Evolutionary conservation across 2,797 vertebrate species (phyloP).

Genomic region (Halcyon badia): DNA sequence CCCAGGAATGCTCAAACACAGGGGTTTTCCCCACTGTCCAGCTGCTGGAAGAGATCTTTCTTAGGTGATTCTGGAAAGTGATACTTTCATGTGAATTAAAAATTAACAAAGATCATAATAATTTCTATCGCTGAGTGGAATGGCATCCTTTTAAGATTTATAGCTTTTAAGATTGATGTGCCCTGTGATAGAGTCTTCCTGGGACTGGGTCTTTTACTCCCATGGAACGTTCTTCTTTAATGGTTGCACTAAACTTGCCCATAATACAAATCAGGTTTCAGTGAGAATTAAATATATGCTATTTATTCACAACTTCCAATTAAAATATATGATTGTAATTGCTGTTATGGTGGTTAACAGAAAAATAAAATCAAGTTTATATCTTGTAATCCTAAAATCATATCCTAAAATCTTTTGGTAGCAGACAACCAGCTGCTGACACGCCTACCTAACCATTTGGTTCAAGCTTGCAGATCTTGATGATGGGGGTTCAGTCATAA

Average conservation of each 20-base stretch:
- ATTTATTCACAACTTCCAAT: not conserved
- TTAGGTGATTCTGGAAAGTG: not conserved
- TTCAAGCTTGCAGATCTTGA: not conserved
- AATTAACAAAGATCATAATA: not conserved
- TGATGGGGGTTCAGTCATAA: not conserved
- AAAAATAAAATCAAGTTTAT: not conserved
- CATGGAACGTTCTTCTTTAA: not conserved
- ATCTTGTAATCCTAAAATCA: not conserved
- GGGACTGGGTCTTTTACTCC: not conserved
- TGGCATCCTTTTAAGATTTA: not conserved
- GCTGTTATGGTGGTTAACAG: not conserved
- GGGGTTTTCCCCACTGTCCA: not conserved
- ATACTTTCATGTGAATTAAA: not conserved
- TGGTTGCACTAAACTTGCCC: not conserved
- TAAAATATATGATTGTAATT: not conserved
- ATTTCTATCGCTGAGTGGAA: not conserved
- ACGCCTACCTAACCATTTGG: not conserved
- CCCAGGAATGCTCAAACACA: not conserved
- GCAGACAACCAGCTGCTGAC: not conserved
- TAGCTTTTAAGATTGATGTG: no score
- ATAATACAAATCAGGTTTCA: not conserved
- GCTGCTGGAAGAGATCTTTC: not conserved
- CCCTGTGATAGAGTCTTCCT: not conserved
- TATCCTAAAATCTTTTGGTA: not conserved
- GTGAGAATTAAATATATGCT: not conserved